Conservation (phyloP, 2,797 vertebrate species). For the Psittacula derbiana region DNA sequence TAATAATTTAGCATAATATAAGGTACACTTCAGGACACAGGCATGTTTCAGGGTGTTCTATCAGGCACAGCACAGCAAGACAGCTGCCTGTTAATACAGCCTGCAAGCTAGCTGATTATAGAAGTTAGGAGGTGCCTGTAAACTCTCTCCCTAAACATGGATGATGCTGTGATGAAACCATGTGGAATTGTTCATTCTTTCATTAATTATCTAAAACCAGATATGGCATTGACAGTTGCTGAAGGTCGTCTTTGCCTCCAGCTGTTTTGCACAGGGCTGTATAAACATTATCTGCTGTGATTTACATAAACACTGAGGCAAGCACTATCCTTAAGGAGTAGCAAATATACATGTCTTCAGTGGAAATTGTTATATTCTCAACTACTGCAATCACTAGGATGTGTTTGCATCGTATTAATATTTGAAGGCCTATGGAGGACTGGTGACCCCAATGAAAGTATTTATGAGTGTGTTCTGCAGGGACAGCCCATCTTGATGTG, state of each 20-base stretch:
- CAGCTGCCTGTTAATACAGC: neutral
- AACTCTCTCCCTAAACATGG: neutral
- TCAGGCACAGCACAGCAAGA: neutral
- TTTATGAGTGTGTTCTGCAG: neutral
- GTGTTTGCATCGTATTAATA: neutral
- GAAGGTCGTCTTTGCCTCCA: neutral
- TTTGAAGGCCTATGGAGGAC: neutral
- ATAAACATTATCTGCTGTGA: conserved; percentile 22
- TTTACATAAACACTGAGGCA: neutral
- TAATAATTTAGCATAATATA: neutral
- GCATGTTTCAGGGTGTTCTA: neutral
- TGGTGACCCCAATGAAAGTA: neutral
- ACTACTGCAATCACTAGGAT: neutral
- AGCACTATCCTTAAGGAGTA: neutral
- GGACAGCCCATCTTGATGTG: neutral
- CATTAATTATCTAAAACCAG: conserved; percentile 13
- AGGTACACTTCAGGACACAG: neutral
- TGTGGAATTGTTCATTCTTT: neutral
- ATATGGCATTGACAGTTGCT: neutral
- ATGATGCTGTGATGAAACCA: neutral
- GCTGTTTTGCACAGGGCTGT: neutral
- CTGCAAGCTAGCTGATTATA: neutral
- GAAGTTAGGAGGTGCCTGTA: neutral
- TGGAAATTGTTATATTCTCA: neutral
- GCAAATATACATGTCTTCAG: neutral